Evolutionary conservation across 1,140 invertebrate species (phyloP), one percentile per base, ranked within the genome.

Genomic region (Formica selysi): DNA sequence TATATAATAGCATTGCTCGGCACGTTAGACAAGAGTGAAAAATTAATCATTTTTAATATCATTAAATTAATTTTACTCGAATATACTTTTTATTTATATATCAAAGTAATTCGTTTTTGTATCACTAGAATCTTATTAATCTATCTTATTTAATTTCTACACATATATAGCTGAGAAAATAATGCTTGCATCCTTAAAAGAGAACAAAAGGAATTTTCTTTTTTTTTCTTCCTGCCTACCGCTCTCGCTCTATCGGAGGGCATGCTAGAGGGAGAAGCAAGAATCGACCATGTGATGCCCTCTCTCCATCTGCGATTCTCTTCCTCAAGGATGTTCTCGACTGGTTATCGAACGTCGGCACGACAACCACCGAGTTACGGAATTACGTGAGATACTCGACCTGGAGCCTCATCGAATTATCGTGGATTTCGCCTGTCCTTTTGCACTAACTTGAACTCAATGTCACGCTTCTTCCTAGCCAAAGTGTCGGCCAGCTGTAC

Each of bases 351-450:
- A 83, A 83, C 65, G 54, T 74, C 54, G 68, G 59, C 68, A 83
- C 79, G 79, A 83, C 79, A 73, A 80, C 54, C 68, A 38, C 29
- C 68, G 54, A 83, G 79, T 83, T 83, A 73, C 79, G 68, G 68
- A 83, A 83, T 83, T 70, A 74, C 79, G 68, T 83, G 68, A 83
- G 68, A 83, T 70, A 74, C 54, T 83, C 68, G 79, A 83, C 54
- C 68, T 74, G 79, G 54, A 83, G 79, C 22, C 79, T 83, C 68
- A 74, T 83, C 68, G 79, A 83, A 83, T 83, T 83, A 74, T 83
- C 54, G 79, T 57, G 68, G 26, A 83, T 83, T 83, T 83, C 68
- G 54, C 68, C 54, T 73, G 41, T 57, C 57, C 38, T 83, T 74
- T 74, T 83, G 54, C 68, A 48, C 54, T 41, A 73, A 73, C 54